Conservation (phyloP, 1,140 invertebrate species). For the Galendromus occidentalis region DNA sequence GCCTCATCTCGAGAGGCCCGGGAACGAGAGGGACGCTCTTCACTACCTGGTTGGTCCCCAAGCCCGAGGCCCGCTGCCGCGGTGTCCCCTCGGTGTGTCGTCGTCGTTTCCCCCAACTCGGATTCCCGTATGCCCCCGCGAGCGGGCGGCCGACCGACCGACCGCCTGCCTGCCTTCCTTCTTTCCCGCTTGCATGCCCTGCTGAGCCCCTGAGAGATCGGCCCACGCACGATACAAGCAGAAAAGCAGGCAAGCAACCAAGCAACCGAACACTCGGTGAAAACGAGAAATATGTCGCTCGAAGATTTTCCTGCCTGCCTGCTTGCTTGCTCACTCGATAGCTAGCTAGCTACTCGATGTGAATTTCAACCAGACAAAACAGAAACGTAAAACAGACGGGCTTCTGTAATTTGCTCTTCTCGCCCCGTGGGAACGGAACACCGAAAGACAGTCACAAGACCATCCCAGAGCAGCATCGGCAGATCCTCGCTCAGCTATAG, state of each 20-base stretch:
- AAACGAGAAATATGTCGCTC: too few species aligned
- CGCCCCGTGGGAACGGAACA: not conserved
- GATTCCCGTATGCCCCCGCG: too few species aligned
- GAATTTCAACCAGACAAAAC: conserved; percentile 19
- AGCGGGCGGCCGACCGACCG: too few species aligned
- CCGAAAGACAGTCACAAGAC: not conserved
- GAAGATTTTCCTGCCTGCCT: not conserved
- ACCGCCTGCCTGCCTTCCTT: not conserved
- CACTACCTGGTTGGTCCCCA: conserved; percentile 9
- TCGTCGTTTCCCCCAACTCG: too few species aligned
- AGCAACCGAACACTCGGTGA: too few species aligned
- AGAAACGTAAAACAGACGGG: not conserved
- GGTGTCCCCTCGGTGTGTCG: too few species aligned
- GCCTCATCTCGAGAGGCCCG: conserved; percentile 3
- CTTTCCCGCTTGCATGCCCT: not conserved
- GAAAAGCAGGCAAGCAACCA: too few species aligned
- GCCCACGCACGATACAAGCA: too few species aligned
- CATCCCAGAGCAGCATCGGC: too few species aligned
- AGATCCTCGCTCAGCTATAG: too few species aligned
- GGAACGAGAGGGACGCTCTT: not conserved
- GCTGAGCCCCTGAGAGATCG: too few species aligned
- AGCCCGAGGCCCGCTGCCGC: not conserved
- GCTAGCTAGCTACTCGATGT: not conserved
- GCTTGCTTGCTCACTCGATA: not conserved
- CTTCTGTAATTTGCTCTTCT: not conserved